Evolutionary conservation across 1,140 invertebrate species (phyloP), one percentile per base, ranked within the genome.

Genomic region (Plodia interpunctella): DNA sequence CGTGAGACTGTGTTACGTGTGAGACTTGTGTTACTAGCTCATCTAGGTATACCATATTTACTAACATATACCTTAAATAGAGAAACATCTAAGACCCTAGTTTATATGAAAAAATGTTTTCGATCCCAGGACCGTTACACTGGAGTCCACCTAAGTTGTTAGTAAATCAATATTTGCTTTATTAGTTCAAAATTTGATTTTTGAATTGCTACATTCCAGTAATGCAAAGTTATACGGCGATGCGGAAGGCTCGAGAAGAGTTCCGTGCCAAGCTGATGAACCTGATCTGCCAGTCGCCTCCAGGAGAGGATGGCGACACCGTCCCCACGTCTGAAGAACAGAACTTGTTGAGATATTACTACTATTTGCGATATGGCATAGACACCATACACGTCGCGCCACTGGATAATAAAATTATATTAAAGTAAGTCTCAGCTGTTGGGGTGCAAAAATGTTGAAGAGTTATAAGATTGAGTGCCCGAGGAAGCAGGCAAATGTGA

Each of bases 321-420:
- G 90, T 92, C 70, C 92, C 93, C 28, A 90, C 91, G 15, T 89
- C 91, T 8, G 88, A 92, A 28, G 94, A 96, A 69, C 92, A 92
- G 58, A 92, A 95, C 73, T 83, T 95, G 65, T 80, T 96, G 68
- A 91, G 95, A 65, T 98, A 98, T 88, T 96, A 97, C 79, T 97
- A 97, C 87, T 98, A 97, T 72, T 93, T 98, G 55, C 94, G 94
- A 74, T 94, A 97, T 85, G 97, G 96, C 0, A 94, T 98, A 30
- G 96, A 97, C 76, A 96, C 96, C 35, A 93, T 94, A 57, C 94
- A 97, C 79, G 95, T 98, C 0, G 94, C 96, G 17, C 94, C 96
- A 1, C 92, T 98, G 82, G 91, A 92, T 76, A 90, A 91, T 66
- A 90, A 91, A 90, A 88, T 93, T 74, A 84, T 92, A 44, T 79